phyloP scores from a whole-genome alignment of 1,140 invertebrate species.

The Marisa cornuarietis region DNA sequence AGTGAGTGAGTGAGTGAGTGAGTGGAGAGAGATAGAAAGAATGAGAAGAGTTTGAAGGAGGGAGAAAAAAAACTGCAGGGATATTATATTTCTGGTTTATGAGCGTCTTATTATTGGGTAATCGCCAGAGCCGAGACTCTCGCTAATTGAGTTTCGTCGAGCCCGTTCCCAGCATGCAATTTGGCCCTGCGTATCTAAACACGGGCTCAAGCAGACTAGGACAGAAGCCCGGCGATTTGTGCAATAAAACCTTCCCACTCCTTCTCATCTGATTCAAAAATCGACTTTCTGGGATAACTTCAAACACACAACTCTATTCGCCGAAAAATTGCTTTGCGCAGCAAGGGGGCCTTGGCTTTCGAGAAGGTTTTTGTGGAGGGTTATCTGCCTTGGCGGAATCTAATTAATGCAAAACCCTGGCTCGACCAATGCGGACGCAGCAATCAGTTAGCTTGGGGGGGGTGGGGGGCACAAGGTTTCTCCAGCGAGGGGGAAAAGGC shows the following conservation, averaged over 20 bases:
- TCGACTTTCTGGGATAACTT: slow-evolving; percentile 22
- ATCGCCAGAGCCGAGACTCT: slow-evolving; percentile 6
- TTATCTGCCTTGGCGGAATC: slow-evolving; percentile 4
- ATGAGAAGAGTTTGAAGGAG: neutral
- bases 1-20: slow-evolving; percentile 2
- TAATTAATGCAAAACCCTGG: slow-evolving; percentile 1
- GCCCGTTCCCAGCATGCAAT: slow-evolving; percentile 4
- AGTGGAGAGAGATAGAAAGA: neutral
- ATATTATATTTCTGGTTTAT: slow-evolving; percentile 21
- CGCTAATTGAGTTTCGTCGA: slow-evolving; percentile 23
- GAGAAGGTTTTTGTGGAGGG: neutral
- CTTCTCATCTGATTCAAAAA: slow-evolving; percentile 22
- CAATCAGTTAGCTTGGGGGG: slow-evolving; percentile 3
- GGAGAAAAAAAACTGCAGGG: neutral
- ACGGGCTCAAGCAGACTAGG: slow-evolving; percentile 5
- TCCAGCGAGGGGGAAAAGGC: no score
- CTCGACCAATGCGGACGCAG: neutral
- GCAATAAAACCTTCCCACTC: slow-evolving; percentile 22
- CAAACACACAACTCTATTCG: slow-evolving; percentile 22
- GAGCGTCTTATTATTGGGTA: slow-evolving; percentile 24
- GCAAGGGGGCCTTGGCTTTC: neutral
- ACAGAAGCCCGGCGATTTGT: slow-evolving; percentile 10
- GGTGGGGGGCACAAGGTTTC: no score
- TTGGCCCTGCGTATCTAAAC: slow-evolving; percentile 12
- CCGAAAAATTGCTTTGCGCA: slow-evolving; percentile 23